A percentile compares a stretch with the other conserved stretches of the same genome.
phyloP scores from a whole-genome alignment of 2,797 vertebrate species.

The Trachops cirrhosus region DNA sequence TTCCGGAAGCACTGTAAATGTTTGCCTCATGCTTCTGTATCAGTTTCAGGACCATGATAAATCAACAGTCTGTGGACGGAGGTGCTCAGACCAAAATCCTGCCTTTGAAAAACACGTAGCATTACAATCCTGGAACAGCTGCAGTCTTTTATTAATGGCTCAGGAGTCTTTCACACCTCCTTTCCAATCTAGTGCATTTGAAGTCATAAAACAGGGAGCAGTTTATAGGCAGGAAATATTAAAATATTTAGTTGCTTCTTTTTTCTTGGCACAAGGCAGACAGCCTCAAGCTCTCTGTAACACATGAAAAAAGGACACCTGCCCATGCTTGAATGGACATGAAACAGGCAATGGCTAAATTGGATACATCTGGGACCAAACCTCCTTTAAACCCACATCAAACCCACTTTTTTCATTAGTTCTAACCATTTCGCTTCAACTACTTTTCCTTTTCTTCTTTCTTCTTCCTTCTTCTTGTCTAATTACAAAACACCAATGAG shows the following conservation, averaged over 20 bases:
- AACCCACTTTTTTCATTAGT: background rate
- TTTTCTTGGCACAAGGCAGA: conserved; percentile 65
- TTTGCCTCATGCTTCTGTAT: conserved; percentile 41
- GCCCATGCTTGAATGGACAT: conserved; percentile 69
- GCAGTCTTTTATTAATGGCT: conserved; percentile 71
- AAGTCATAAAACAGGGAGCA: conserved; percentile 73
- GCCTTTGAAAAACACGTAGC: conserved; percentile 65
- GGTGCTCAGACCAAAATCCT: conserved; percentile 15
- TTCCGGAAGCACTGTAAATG: background rate
- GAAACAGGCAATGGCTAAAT: conserved; percentile 74
- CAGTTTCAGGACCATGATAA: conserved; percentile 48
- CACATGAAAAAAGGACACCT: conserved; percentile 70
- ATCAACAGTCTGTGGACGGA: conserved; percentile 31
- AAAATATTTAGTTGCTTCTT: conserved; percentile 77
- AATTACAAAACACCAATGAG: conserved; percentile 21
- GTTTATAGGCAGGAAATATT: conserved; percentile 79
- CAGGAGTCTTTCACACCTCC: conserved; percentile 81
- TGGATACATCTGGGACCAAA: conserved; percentile 72
- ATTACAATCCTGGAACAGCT: conserved; percentile 44
- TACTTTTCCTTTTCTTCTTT: conserved; percentile 65
- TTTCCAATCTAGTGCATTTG: conserved; percentile 76
- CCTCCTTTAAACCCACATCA: conserved; percentile 40
- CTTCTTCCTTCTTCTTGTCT: conserved; percentile 49
- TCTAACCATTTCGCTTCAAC: conserved; percentile 59
- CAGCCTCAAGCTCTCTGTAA: conserved; percentile 55